Conservation (phyloP, 2,888 invertebrate genomes). For the Troides aeacus region DNA sequence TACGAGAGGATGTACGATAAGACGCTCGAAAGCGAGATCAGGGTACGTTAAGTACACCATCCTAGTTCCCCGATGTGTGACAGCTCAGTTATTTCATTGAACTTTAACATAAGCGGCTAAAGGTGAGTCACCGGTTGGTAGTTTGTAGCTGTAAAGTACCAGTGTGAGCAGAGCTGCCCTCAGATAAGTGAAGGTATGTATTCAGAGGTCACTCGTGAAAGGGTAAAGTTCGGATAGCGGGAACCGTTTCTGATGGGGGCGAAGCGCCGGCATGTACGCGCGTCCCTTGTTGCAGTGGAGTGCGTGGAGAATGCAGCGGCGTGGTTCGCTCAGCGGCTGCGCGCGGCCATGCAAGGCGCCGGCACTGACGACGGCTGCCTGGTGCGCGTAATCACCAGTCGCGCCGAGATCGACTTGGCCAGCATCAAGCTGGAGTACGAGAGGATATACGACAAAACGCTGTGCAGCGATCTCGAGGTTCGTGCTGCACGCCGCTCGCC, state of each 20-base stretch:
- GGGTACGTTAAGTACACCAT: conserved; percentile 63
- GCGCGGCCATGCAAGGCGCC: conserved; percentile 83
- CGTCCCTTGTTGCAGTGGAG: conserved; percentile 79
- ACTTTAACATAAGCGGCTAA: too few relatives aligned
- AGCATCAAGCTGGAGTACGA: conserved; percentile 86
- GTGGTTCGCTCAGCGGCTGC: conserved; percentile 85
- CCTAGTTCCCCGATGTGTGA: too few relatives aligned
- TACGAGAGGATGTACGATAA: conserved; percentile 86
- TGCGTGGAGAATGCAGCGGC: conserved; percentile 84
- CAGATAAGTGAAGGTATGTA: neutral
- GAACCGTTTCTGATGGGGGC: too few relatives aligned
- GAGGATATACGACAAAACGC: conserved; percentile 83
- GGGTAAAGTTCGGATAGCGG: too few relatives aligned
- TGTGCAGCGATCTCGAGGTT: conserved; percentile 83
- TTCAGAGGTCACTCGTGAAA: neutral
- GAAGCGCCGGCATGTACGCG: conserved; percentile 5
- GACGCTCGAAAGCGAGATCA: conserved; percentile 82
- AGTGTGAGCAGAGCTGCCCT: too few relatives aligned
- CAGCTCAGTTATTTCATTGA: too few relatives aligned
- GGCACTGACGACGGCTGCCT: conserved; percentile 86
- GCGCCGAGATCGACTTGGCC: conserved; percentile 85
- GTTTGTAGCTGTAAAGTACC: too few relatives aligned
- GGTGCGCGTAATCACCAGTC: conserved; percentile 83
- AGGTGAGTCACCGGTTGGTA: too few relatives aligned
- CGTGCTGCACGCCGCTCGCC: conserved; percentile 10